Base-by-base conservation (phyloP, 1,140 invertebrate species). In the Achroia grisella region DNA sequence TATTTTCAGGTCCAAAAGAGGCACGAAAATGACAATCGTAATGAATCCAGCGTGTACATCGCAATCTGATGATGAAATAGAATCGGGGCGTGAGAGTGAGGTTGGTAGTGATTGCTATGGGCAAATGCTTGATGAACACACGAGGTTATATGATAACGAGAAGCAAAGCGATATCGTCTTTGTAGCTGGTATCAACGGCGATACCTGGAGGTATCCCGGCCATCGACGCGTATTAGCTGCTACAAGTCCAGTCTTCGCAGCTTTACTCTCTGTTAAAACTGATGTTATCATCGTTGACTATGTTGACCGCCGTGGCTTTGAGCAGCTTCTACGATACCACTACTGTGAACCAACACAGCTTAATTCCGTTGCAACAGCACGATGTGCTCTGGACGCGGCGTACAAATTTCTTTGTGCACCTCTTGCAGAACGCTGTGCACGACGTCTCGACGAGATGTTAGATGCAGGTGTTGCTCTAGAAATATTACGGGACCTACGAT, bases 351-450 rank as follows among this genome's bases (percentile, higher is more conserved):
- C 88, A 0, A 87, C 91, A 5, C 82, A 88, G 23, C 86, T 93
- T 15, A 88, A 90, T 40, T 89, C 91, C 0, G 88, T 92, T 1
- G 77, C 81, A 0, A 91, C 90, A 0, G 90, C 91, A 8, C 72
- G 92, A 10, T 85, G 86, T 5, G 90, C 92, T 0, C 85, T 93
- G 0, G 89, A 92, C 57, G 90, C 89, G 0, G 90, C 91, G 4
- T 89, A 92, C 58, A 90, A 92, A 48, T 93, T 92, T 54, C 72
- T 91, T 3, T 91, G 91, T 44, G 86, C 88, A 1, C 89, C 87
- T 23, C 78, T 93, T 8, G 89, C 89, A 10, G 75, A 87, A 35
- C 69, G 89, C 8, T 92, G 91, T 42, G 88, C 91, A 2, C 71
- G 86, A 6, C 91, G 89, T 40, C 77, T 93, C 1, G 87, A 88